A percentile compares a stretch with the other conserved stretches of the same genome.
Conservation (phyloP, 1,140 invertebrate species). For the Conus betulinus region DNA sequence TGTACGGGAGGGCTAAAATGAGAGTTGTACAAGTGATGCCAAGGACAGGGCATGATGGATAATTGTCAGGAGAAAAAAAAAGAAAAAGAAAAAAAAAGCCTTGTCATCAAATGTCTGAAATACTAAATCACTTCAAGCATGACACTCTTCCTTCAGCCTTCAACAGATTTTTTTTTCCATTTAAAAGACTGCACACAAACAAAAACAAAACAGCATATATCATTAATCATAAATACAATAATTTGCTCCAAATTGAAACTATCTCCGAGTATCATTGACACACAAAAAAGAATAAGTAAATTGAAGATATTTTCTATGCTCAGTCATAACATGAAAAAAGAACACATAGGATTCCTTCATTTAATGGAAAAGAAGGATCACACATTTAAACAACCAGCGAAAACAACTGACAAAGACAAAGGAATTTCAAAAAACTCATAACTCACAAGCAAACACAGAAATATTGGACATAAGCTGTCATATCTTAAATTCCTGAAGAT, state of each 20-base stretch:
- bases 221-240: not conserved
- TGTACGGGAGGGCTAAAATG: too few species aligned
- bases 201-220: not conserved
- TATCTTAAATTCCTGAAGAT: not conserved
- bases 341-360: not conserved
- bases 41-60: too few species aligned
- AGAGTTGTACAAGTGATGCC: too few species aligned
- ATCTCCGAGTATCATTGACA: not conserved
- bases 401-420: not conserved
- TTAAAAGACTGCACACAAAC: not conserved
- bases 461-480: not conserved
- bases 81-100: too few species aligned
- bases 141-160: not conserved
- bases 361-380: not conserved
- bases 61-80: too few species aligned
- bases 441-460: not conserved
- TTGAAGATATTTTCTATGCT: not conserved
- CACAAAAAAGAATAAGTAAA: not conserved
- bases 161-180: not conserved
- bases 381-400: not conserved
- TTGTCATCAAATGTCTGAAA: too few species aligned
- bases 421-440: not conserved
- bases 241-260: not conserved
- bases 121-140: too few species aligned
- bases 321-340: not conserved